Percentiles rank a stretch among this genome's conserved stretches.
phyloP scores from a whole-genome alignment of 1,140 invertebrate genomes.

The Aricia agestis region DNA sequence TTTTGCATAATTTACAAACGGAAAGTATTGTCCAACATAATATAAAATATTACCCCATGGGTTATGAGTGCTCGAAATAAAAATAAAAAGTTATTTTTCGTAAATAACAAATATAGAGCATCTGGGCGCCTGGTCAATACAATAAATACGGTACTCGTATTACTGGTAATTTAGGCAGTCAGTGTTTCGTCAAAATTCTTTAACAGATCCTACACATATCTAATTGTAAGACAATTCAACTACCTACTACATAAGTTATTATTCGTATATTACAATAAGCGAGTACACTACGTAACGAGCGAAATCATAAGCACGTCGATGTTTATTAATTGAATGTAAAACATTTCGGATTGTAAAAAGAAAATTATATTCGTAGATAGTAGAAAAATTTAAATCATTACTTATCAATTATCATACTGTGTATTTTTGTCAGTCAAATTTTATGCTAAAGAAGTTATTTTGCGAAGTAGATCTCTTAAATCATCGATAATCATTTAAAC shows the following conservation, averaged over 20 bases:
- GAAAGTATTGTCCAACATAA: neutral
- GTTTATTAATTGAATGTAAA: neutral
- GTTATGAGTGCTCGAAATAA: neutral
- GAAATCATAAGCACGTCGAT: neutral
- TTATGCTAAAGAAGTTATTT: constrained; percentile 8
- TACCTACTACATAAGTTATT: neutral
- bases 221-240: constrained; percentile 27
- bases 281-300: neutral
- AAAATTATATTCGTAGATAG: constrained; percentile 12
- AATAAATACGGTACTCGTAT: neutral
- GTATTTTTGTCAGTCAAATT: constrained; percentile 2
- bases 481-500: constrained; percentile 6
- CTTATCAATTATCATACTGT: constrained; percentile 7
- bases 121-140: neutral
- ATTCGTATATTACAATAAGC: neutral
- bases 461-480: neutral
- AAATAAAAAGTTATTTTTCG: neutral
- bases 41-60: neutral
- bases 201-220: constrained; percentile 25
- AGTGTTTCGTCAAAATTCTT: neutral
- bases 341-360: neutral
- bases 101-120: neutral
- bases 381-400: constrained; percentile 15
- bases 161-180: neutral
- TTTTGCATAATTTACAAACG: neutral